phyloP scores from a whole-genome alignment of 2,888 invertebrate species.

The Phragmatobia fuliginosa region DNA sequence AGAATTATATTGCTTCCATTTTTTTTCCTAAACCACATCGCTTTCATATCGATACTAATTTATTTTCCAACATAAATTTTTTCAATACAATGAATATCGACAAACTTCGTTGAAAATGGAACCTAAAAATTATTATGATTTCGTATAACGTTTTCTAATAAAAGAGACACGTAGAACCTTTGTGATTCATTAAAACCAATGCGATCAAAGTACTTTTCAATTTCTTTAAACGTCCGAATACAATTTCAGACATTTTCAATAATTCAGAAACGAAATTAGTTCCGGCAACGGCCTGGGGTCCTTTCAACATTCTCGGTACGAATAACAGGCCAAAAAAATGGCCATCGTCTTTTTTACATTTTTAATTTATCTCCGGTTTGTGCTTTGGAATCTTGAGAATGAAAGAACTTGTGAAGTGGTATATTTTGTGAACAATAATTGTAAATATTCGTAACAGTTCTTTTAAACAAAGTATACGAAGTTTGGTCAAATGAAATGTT shows the following conservation, averaged over 20 bases:
- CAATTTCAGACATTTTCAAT: conserved; percentile 52
- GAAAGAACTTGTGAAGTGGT: conserved; percentile 47
- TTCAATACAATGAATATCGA: background rate
- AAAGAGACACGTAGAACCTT: conserved; percentile 45
- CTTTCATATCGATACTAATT: conserved; percentile 7
- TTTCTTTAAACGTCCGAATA: conserved; percentile 49
- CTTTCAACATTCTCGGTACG: conserved; percentile 35
- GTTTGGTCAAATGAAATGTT: conserved; percentile 44
- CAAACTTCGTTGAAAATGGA: background rate
- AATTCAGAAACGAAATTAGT: conserved; percentile 55
- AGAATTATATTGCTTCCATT: background rate
- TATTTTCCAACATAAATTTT: conserved; percentile 10
- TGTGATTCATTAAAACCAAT: conserved; percentile 51
- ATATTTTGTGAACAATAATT: conserved; percentile 49
- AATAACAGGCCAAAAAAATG: conserved; percentile 48
- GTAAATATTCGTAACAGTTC: conserved; percentile 42
- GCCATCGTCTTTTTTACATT: conserved; percentile 44
- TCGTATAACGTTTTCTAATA: conserved; percentile 31
- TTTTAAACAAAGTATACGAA: conserved; percentile 31
- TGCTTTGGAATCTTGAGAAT: conserved; percentile 34
- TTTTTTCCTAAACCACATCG: background rate
- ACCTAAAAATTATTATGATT: conserved; percentile 22
- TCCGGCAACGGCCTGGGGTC: conserved; percentile 41
- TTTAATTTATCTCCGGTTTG: conserved; percentile 56
- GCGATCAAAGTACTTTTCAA: conserved; percentile 51